These are phyloP conservation scores for Aphidius colemani DNA, from an alignment of 2,888 invertebrate species.

Conservation along the genomic window DNA sequence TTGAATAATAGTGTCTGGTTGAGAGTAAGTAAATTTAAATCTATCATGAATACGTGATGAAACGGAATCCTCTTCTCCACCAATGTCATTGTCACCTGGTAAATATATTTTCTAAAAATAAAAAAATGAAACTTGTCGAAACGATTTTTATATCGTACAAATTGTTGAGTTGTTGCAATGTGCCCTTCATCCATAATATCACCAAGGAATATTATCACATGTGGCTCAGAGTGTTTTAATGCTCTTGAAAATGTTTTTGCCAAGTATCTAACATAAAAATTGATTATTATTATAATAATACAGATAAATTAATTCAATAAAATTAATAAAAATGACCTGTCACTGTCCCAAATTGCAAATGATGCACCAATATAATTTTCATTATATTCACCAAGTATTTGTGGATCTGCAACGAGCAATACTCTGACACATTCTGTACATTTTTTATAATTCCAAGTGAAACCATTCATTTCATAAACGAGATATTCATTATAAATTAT, in stretches of 20 bases:
- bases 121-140: constrained; percentile 62
- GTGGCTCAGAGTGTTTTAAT: constrained; percentile 73
- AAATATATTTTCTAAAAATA: constrained; percentile 80
- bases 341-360: constrained; percentile 84
- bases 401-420: constrained; percentile 87
- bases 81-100: constrained; percentile 97
- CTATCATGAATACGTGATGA: constrained; percentile 74
- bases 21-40: constrained; percentile 66
- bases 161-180: constrained; percentile 73
- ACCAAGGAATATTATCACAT: constrained; percentile 87
- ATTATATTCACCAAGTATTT: constrained; percentile 82
- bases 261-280: constrained; percentile 70
- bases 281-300: constrained; percentile 21
- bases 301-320: background rate
- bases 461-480: constrained; percentile 62
- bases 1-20: constrained; percentile 68
- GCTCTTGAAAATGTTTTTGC: constrained; percentile 78
- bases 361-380: constrained; percentile 72
- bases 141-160: constrained; percentile 74
- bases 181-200: constrained; percentile 96
- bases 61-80: constrained; percentile 84
- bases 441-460: constrained; percentile 60
- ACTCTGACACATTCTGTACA: constrained; percentile 67
- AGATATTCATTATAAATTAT: constrained; percentile 66
- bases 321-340: constrained; percentile 68